These are phyloP conservation scores for Esperia sulphurella DNA, from an alignment of 2,888 invertebrate species.

Conservation along the genomic window DNA sequence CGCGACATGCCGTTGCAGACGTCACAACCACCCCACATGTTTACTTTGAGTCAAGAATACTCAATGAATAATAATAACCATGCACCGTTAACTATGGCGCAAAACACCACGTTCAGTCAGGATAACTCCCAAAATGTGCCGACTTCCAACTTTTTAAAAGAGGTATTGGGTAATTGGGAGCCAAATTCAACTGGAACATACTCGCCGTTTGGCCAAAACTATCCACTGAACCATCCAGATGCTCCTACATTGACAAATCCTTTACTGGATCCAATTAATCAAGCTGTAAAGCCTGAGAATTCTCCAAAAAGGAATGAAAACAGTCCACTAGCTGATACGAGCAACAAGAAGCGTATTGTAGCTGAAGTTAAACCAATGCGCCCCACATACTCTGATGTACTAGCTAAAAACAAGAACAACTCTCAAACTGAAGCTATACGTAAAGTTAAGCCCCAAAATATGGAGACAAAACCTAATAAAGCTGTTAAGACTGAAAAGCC, in stretches of 20 bases:
- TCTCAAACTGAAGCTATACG: constrained; percentile 61
- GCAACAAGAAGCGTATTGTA: constrained; percentile 84
- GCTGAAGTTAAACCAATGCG: constrained; percentile 93
- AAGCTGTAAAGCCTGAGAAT: constrained; percentile 44
- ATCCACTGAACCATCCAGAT: constrained; percentile 73
- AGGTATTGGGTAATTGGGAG: constrained; percentile 85
- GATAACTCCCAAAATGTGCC: constrained; percentile 43
- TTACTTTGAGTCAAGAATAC: constrained; percentile 64
- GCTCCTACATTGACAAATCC: constrained; percentile 52
- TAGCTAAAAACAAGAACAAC: constrained; percentile 84
- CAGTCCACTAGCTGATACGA: constrained; percentile 73
- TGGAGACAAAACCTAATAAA: constrained; percentile 53
- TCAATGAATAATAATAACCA: constrained; percentile 46
- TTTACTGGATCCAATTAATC: constrained; percentile 43
- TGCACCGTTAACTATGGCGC: constrained; percentile 35
- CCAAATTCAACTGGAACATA: constrained; percentile 86
- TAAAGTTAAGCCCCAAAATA: constrained; percentile 63
- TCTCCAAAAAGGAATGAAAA: constrained; percentile 68
- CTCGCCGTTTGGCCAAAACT: constrained; percentile 84
- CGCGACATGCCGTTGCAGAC: constrained; percentile 55
- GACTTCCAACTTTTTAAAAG: constrained; percentile 81
- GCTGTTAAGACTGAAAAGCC: constrained; percentile 61
- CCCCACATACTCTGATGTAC: constrained; percentile 90
- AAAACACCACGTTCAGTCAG: constrained; percentile 39
- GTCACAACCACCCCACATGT: constrained; percentile 52